Percentiles rank a stretch among this genome's conserved stretches.
Conservation (phyloP, 2,888 invertebrate genomes). For the Maniola hyperantus region DNA sequence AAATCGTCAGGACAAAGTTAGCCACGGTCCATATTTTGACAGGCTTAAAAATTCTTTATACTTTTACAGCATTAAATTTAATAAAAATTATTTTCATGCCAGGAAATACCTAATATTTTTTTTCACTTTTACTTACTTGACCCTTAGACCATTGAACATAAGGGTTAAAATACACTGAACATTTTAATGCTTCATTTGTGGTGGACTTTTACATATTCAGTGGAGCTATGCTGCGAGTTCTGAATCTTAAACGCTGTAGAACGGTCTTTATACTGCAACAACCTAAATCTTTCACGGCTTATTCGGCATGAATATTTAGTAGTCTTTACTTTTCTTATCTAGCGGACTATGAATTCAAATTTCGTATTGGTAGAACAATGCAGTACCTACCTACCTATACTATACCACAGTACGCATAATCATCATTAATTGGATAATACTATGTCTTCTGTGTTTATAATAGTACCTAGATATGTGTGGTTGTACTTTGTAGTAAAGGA, state of each 20-base stretch:
- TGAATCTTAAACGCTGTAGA: conserved; percentile 28
- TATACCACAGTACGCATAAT: too few species aligned
- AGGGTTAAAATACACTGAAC: conserved; percentile 15
- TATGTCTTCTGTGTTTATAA: too few species aligned
- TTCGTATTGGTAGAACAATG: too few species aligned
- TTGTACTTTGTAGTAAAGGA: too few species aligned
- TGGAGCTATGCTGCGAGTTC: conserved; percentile 27
- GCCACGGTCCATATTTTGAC: too few species aligned
- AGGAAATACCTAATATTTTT: conserved; percentile 22
- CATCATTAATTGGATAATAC: too few species aligned
- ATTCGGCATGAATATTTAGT: conserved; percentile 32
- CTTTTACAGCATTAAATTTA: too few species aligned
- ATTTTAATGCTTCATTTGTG: conserved; percentile 8
- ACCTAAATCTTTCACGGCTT: conserved; percentile 30
- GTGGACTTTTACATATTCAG: conserved; percentile 27
- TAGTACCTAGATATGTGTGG: too few species aligned
- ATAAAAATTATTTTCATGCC: too few species aligned
- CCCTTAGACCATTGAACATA: neutral
- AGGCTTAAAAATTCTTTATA: too few species aligned
- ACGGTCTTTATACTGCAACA: conserved; percentile 27
- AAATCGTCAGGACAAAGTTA: too few species aligned
- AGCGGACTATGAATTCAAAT: conserved; percentile 1
- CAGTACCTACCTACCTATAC: too few species aligned
- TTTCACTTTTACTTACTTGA: neutral
- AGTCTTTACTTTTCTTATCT: conserved; percentile 17